phyloP scores from a whole-genome alignment of 2,113 vertebrate genomes.

The Meles meles region DNA sequence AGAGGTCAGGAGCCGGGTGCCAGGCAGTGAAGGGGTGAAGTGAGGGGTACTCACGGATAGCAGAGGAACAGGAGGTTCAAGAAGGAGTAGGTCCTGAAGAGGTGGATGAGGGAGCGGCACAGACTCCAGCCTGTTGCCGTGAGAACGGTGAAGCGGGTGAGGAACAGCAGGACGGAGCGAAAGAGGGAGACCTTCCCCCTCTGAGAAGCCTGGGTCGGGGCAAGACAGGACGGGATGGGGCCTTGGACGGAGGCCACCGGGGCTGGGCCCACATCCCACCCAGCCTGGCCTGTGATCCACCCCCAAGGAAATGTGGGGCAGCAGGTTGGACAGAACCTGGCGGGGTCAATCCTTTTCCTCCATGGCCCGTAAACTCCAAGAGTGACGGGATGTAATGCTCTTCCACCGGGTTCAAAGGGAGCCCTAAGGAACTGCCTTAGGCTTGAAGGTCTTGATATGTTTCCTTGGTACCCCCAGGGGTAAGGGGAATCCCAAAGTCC shows the following conservation, averaged over 20 bases:
- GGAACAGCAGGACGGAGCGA: slow-evolving; percentile 93
- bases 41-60: slow-evolving; percentile 93
- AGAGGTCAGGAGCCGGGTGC: not conserved
- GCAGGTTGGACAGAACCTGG: not conserved
- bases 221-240: slow-evolving; percentile 43
- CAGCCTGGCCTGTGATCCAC: not conserved
- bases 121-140: slow-evolving; percentile 97
- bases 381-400: not conserved
- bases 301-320: slow-evolving; percentile 9
- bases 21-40: not conserved
- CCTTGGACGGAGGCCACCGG: slow-evolving; percentile 38
- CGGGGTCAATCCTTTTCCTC: not conserved
- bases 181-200: slow-evolving; percentile 94
- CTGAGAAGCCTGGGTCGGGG: slow-evolving; percentile 91
- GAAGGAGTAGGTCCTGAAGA: slow-evolving; percentile 96
- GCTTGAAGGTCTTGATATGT: not conserved
- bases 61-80: slow-evolving; percentile 98
- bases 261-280: slow-evolving; percentile 40
- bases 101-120: slow-evolving; percentile 95
- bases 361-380: not conserved
- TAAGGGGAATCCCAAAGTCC: not conserved
- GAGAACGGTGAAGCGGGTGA: slow-evolving; percentile 94
- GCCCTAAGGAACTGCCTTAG: not conserved
- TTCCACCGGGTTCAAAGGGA: slow-evolving; percentile 6
- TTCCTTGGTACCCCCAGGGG: not conserved